These are phyloP conservation scores for Actenoides hombroni DNA, from an alignment of 2,113 vertebrate genomes.

Conservation along the genomic window DNA sequence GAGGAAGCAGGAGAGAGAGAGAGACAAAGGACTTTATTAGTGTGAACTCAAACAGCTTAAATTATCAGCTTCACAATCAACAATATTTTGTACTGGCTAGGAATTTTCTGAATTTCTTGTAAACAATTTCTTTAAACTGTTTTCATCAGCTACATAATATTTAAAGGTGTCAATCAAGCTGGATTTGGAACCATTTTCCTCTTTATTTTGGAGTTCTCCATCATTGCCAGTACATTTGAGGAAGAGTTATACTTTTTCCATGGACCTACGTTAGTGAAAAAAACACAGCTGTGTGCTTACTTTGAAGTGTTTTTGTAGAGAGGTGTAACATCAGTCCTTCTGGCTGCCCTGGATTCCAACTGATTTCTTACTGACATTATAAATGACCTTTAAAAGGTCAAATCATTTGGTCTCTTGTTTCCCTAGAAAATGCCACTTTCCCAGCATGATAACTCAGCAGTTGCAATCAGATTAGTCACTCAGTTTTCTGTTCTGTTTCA, in stretches of 20 bases:
- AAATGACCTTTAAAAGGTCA: conserved; percentile 21
- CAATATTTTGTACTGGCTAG: neutral
- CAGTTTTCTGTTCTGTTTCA: neutral
- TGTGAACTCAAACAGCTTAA: neutral
- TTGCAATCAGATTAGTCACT: neutral
- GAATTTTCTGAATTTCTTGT: neutral
- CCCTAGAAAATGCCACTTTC: neutral
- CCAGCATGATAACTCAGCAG: neutral
- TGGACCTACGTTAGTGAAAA: neutral
- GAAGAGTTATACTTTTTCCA: neutral
- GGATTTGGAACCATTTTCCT: neutral
- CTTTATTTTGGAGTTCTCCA: neutral
- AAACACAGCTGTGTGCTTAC: neutral
- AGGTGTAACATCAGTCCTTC: neutral
- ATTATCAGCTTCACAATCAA: neutral
- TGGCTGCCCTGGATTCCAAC: neutral
- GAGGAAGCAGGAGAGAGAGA: neutral
- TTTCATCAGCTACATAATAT: neutral
- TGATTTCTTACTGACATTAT: conserved; percentile 6
- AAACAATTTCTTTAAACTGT: neutral
- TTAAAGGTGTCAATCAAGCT: neutral
- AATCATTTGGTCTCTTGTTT: conserved; percentile 6
- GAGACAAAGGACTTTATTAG: neutral
- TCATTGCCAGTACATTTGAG: neutral
- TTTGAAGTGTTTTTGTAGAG: neutral